Evolutionary conservation across 2,797 vertebrate genomes (phyloP).

Genomic region (Dermochelys coriacea): DNA sequence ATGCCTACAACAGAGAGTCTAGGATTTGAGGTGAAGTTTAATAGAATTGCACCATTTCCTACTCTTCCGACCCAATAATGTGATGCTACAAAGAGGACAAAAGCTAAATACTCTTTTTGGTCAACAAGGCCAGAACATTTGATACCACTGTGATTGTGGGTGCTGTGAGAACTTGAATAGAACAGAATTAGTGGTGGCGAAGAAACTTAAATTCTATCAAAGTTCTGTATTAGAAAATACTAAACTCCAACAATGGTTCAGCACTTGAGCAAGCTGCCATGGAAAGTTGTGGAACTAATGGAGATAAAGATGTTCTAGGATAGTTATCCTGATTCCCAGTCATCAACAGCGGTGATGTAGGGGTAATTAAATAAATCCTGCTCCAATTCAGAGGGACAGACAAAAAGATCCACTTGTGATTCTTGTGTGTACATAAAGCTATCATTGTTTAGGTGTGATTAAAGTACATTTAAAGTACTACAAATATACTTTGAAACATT

Average conservation of each 20-base stretch:
- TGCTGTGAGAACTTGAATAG: neutral
- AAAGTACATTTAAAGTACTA: slow-evolving; percentile 3
- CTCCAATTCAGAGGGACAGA: accelerated
- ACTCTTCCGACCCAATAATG: accelerated
- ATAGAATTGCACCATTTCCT: neutral
- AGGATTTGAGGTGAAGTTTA: neutral
- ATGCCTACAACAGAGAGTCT: neutral
- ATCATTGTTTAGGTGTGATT: neutral
- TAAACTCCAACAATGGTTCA: neutral
- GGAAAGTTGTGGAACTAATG: neutral
- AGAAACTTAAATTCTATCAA: neutral
- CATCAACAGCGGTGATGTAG: neutral
- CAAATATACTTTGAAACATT: neutral
- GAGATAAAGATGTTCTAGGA: neutral
- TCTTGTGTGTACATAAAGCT: neutral
- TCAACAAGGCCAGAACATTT: neutral
- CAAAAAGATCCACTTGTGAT: neutral
- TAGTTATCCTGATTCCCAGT: neutral
- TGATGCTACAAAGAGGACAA: neutral
- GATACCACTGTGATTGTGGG: accelerated
- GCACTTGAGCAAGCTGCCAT: slow-evolving; percentile 19
- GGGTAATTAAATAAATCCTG: neutral
- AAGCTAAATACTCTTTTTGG: neutral
- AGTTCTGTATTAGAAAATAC: neutral
- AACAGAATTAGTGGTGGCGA: neutral